A percentile compares a stretch with the other conserved stretches of the same genome.
These are phyloP conservation scores for Apus apus DNA, from an alignment of 2,113 vertebrate species.

Conservation along the genomic window DNA sequence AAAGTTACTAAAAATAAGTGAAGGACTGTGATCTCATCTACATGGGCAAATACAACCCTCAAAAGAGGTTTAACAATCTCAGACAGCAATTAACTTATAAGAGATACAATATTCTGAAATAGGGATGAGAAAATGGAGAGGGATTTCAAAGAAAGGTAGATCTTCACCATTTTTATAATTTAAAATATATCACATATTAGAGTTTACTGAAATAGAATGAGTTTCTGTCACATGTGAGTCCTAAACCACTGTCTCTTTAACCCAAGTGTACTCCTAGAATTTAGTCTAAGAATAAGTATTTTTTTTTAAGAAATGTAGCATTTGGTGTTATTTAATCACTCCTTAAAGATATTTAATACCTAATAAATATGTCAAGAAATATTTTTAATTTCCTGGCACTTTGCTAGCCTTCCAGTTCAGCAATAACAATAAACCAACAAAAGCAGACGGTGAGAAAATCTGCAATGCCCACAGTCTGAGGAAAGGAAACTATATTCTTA, in stretches of 20 bases:
- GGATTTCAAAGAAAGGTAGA: background rate
- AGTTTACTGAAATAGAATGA: background rate
- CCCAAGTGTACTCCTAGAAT: background rate
- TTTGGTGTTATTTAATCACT: conserved; percentile 32
- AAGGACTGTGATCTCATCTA: background rate
- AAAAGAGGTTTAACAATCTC: background rate
- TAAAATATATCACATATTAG: background rate
- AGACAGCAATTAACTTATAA: background rate
- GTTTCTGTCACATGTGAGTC: background rate
- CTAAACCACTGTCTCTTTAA: background rate
- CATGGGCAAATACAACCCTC: background rate
- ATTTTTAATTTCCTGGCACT: conserved; percentile 21
- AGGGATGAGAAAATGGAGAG: background rate
- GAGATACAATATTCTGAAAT: background rate
- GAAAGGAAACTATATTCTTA: background rate
- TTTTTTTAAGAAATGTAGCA: background rate
- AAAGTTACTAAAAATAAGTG: background rate
- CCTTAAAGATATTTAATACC: background rate
- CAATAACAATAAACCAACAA: background rate
- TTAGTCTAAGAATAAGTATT: conserved; percentile 22
- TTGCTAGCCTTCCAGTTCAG: background rate
- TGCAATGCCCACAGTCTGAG: background rate
- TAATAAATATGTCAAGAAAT: conserved; percentile 17
- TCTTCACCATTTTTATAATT: background rate
- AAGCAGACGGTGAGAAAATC: background rate